Percentiles rank a stretch among this genome's conserved stretches.
phyloP scores from a whole-genome alignment of 2,888 invertebrate species.

The Ischnus inquisitorius region DNA sequence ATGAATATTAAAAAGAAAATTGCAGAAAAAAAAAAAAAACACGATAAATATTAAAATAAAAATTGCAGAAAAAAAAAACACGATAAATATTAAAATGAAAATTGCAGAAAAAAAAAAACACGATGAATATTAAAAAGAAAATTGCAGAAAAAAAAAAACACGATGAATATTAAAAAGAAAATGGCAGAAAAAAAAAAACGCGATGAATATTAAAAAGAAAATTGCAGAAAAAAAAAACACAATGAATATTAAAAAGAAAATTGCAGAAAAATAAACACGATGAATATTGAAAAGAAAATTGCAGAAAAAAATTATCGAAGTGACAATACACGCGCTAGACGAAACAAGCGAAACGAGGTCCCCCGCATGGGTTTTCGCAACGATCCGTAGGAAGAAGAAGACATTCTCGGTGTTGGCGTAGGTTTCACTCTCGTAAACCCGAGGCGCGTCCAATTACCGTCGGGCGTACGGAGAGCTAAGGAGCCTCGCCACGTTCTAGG shows the following conservation, averaged over 20 bases:
- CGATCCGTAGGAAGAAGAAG: constrained; percentile 45
- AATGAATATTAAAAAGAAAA: too few relatives aligned
- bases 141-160: neutral
- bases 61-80: neutral
- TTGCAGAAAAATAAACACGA: neutral
- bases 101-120: neutral
- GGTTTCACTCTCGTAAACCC: constrained; percentile 50
- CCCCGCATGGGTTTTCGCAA: constrained; percentile 15
- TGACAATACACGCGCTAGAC: too few relatives aligned
- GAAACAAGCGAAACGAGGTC: neutral
- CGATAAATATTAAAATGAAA: neutral
- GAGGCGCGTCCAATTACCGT: constrained; percentile 72
- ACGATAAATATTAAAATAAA: too few relatives aligned
- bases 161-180: too few relatives aligned
- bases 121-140: neutral
- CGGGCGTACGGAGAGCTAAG: constrained; percentile 48
- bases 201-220: too few relatives aligned
- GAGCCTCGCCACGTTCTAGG: constrained; percentile 69
- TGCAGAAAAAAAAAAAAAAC: neutral
- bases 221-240: neutral
- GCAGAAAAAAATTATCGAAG: neutral
- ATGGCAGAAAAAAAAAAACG: constrained; percentile 87
- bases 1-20: neutral
- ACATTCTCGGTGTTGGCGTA: constrained; percentile 40
- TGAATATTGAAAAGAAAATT: neutral